Evolutionary conservation across 2,888 invertebrate genomes (phyloP).

Genomic region (Gymnoscelis rufifasciata): DNA sequence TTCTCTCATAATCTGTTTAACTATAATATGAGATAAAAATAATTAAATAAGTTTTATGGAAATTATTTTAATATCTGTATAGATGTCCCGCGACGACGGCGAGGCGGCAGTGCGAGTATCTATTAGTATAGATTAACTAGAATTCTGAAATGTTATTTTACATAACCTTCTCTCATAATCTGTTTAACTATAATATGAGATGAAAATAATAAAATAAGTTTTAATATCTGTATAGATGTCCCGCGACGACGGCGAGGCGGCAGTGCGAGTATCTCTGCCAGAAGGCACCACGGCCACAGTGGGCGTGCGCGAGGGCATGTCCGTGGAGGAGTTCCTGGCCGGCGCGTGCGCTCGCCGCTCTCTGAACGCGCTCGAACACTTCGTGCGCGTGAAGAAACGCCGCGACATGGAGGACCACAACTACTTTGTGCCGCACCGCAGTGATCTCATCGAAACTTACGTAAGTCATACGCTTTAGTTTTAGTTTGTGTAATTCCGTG

Average conservation of each 20-base stretch:
- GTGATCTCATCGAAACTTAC: conserved; percentile 96
- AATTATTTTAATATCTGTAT: too few relatives aligned
- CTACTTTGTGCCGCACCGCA: conserved; percentile 96
- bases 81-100: too few relatives aligned
- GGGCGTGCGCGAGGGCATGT: conserved; percentile 93
- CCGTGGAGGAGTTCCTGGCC: conserved; percentile 96
- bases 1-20: too few relatives aligned
- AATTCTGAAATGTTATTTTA: too few relatives aligned
- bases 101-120: too few relatives aligned
- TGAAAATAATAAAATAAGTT: too few relatives aligned
- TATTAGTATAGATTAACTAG: too few relatives aligned
- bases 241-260: conserved; percentile 91
- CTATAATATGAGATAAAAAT: too few relatives aligned
- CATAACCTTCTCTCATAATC: too few relatives aligned
- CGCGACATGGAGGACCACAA: conserved; percentile 97
- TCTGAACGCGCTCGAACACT: conserved; percentile 96
- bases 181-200: too few relatives aligned
- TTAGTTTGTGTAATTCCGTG: too few relatives aligned
- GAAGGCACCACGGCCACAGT: conserved; percentile 91
- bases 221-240: conserved; percentile 89
- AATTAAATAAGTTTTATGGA: too few relatives aligned
- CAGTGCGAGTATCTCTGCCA: conserved; percentile 93
- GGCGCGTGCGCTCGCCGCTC: conserved; percentile 94
- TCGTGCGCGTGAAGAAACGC: conserved; percentile 95
- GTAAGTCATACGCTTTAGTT: conserved; percentile 79